These are phyloP conservation scores for Syngnathoides biaculeatus DNA, from an alignment of 2,113 vertebrate genomes.

Conservation along the genomic window DNA sequence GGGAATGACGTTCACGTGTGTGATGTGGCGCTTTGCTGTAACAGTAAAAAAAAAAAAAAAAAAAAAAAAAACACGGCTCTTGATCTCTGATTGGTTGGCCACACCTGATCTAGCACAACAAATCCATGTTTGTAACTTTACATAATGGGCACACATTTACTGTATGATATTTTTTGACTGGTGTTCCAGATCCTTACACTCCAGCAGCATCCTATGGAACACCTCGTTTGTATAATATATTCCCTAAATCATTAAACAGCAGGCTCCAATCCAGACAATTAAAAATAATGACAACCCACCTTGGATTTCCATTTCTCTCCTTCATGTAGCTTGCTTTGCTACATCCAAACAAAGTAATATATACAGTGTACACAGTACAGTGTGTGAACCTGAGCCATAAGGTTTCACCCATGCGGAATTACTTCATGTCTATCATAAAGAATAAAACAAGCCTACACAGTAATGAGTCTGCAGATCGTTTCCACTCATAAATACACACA, in stretches of 20 bases:
- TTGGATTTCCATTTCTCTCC: background rate
- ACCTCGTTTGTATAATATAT: background rate
- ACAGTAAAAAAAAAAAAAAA: too few species aligned
- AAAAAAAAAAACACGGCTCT: too few species aligned
- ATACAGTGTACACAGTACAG: background rate
- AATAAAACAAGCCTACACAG: background rate
- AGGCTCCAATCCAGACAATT: background rate
- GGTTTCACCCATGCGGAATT: background rate
- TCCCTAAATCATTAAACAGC: background rate
- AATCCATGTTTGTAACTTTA: background rate
- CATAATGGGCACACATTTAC: background rate
- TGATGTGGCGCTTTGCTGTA: too few species aligned
- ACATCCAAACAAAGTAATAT: background rate
- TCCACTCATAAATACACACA: background rate
- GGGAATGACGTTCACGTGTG: too few species aligned
- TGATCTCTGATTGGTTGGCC: too few species aligned
- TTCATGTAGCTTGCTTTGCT: background rate
- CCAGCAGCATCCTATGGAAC: background rate
- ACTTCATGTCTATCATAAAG: background rate
- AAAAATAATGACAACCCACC: background rate
- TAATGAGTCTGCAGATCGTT: conserved; percentile 1
- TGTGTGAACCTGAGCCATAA: background rate
- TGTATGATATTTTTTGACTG: background rate
- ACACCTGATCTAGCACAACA: background rate
- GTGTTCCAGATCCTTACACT: background rate